phyloP scores from a whole-genome alignment of 2,888 invertebrate species.

The Sesia apiformis region DNA sequence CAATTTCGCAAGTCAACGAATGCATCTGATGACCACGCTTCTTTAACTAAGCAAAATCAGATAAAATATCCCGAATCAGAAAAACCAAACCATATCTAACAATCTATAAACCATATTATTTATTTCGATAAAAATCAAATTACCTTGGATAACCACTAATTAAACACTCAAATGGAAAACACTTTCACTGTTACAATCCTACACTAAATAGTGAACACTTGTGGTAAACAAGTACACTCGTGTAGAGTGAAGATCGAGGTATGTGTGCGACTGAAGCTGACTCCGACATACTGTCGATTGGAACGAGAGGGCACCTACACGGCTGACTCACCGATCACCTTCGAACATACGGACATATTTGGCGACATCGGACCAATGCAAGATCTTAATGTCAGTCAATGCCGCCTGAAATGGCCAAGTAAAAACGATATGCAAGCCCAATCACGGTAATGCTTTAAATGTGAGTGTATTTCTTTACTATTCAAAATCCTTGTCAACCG shows the following conservation, averaged over 20 bases:
- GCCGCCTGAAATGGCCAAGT: background rate
- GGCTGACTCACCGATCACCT: constrained; percentile 63
- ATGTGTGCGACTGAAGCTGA: background rate
- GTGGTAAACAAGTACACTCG: background rate
- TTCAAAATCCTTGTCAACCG: too few relatives aligned
- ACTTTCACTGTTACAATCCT: background rate
- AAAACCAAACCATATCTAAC: too few relatives aligned
- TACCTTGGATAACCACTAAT: background rate
- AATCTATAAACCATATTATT: too few relatives aligned
- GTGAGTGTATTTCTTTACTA: too few relatives aligned
- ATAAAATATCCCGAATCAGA: too few relatives aligned
- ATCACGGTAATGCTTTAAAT: too few relatives aligned
- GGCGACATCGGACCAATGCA: constrained; percentile 58
- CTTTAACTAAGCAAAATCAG: too few relatives aligned
- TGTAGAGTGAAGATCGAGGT: background rate
- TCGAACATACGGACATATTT: constrained; percentile 67
- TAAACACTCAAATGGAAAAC: background rate
- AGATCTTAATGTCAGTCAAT: constrained; percentile 10
- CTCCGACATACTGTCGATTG: background rate
- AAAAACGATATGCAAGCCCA: too few relatives aligned
- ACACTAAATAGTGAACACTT: background rate
- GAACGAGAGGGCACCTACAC: constrained; percentile 38
- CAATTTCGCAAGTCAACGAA: too few relatives aligned
- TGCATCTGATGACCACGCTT: too few relatives aligned
- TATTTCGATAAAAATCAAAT: too few relatives aligned